Base-by-base conservation (phyloP, 2,888 invertebrate genomes). In the Mycogona germanica region DNA sequence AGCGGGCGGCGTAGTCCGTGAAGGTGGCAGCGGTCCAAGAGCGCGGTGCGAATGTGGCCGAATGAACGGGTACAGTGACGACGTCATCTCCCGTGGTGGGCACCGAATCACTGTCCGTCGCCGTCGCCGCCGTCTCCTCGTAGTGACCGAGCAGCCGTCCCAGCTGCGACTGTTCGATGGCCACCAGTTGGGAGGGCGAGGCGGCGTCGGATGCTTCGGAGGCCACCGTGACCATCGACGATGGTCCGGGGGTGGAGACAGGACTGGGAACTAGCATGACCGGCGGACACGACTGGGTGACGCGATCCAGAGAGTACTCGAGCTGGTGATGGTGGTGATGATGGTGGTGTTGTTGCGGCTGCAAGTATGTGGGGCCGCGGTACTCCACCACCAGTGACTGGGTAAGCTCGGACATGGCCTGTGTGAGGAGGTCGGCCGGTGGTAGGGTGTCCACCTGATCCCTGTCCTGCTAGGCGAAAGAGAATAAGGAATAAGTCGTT, bases 391-490 rank as follows among this genome's bases (percentile, higher is more conserved):
- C 59, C 17, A 66, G 58, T 2, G 63, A 61, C 59, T 66, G 67
- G 1, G 68, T 69, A 42, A 72, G 60, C 57, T 72, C 71, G 26
- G 66, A 67, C 71, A 72, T 71, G 0, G 71, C 72, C 59, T 72
- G 72, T 2, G 70, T 71, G 38, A 72, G 62, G 2, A 72, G 64
- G 57, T 72, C 72, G n/a, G 69, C 65, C 6, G 65, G 55, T n/a
- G 59, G 61, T 14, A 60, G 29, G 12, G 53, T 49, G 28, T 61
- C 62, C 41, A 48, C 57, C 2, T 35, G 35, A 12, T 12, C 35
- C 35, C n/a, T n/a, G 35, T n/a, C n/a, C n/a, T n/a, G n/a, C n/a
- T n/a, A n/a, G n/a, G n/a, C n/a, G n/a, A n/a, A n/a, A n/a, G n/a
- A n/a, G n/a, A n/a, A n/a, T n/a, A n/a, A n/a, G n/a, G n/a, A n/a